These are phyloP conservation scores for Dreissena rostriformis DNA, from an alignment of 1,140 invertebrate genomes.

Conservation along the genomic window DNA sequence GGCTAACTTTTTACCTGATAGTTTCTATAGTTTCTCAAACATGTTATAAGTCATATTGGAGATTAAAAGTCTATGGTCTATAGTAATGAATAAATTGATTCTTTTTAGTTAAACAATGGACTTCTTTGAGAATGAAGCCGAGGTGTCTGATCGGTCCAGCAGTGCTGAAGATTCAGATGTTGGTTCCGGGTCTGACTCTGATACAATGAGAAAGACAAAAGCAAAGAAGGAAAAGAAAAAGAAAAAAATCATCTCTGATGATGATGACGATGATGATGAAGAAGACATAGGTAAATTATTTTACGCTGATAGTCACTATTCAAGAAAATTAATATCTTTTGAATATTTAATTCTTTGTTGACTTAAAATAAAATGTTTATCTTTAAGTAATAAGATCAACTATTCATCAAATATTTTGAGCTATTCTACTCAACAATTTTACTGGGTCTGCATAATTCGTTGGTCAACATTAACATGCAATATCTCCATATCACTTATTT, in stretches of 20 bases:
- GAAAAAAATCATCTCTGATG: conserved; percentile 82
- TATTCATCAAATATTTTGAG: no score
- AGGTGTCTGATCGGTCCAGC: conserved; percentile 65
- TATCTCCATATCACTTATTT: no score
- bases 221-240: conserved; percentile 69
- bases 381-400: no score
- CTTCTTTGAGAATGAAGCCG: conserved; percentile 76
- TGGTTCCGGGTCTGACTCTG: conserved; percentile 55
- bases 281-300: conserved; percentile 80
- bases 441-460: no score
- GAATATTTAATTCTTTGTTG: neutral
- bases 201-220: conserved; percentile 58
- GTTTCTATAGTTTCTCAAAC: no score
- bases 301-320: conserved; percentile 5
- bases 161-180: conserved; percentile 50
- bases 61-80: no score
- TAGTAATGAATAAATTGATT: no score
- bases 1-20: no score
- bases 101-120: conserved; percentile 36
- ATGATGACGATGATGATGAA: conserved; percentile 77
- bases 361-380: no score
- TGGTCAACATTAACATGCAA: no score
- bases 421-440: no score
- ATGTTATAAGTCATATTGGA: no score
- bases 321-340: neutral